Percentiles rank a stretch among this genome's conserved stretches.
Conservation (phyloP, 2,113 vertebrate species). For the Sinosuthora webbiana region DNA sequence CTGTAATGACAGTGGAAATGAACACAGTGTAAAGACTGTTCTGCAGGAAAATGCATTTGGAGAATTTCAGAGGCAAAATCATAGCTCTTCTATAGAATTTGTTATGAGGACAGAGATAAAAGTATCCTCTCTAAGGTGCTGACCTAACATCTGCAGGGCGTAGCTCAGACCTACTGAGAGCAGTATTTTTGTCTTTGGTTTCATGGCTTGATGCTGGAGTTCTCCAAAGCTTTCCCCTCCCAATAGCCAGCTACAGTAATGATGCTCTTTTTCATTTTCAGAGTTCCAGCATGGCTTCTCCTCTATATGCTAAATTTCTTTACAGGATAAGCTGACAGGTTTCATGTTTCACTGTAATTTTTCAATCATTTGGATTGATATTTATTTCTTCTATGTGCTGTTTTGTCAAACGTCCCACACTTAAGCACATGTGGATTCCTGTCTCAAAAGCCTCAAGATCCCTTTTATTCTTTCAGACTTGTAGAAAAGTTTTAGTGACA, state of each 20-base stretch:
- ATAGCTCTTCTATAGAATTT: background rate
- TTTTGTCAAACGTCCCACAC: background rate
- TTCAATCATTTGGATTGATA: background rate
- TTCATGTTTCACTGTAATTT: background rate
- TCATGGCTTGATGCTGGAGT: background rate
- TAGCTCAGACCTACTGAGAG: background rate
- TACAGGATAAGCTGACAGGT: background rate
- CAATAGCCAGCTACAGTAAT: background rate
- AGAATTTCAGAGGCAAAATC: slow-evolving; percentile 11
- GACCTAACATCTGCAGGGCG: background rate
- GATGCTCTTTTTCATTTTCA: background rate
- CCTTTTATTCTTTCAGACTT: background rate
- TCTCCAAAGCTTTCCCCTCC: background rate
- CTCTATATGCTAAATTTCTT: background rate
- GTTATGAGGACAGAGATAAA: background rate
- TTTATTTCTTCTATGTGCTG: background rate
- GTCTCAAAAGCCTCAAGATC: background rate
- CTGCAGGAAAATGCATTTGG: background rate
- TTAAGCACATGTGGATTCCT: background rate
- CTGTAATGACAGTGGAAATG: background rate
- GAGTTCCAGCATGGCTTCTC: background rate
- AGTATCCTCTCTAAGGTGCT: background rate
- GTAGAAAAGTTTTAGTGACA: background rate
- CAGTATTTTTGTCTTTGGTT: background rate
- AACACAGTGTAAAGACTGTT: background rate